Conservation (phyloP, 1,140 invertebrate species). For the Pogonognathellus flavescens region DNA sequence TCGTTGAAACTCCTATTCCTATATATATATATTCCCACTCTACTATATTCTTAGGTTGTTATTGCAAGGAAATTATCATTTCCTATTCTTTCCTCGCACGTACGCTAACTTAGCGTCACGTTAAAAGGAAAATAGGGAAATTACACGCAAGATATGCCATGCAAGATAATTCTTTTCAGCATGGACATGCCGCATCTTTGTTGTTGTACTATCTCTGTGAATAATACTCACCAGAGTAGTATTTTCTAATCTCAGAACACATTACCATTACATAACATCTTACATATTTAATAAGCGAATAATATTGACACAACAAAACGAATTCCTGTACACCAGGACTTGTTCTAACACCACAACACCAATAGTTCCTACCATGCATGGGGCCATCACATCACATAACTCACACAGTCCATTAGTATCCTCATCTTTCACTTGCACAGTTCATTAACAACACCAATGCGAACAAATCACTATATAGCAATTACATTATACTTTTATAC, state of each 20-base stretch:
- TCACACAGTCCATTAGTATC: slow-evolving; percentile 26
- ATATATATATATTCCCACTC: no score
- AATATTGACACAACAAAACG: slow-evolving; percentile 19
- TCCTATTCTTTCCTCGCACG: no score
- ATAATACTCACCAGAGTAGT: not conserved
- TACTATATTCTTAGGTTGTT: no score
- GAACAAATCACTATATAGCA: slow-evolving; percentile 3
- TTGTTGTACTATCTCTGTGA: not conserved
- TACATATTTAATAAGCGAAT: slow-evolving; percentile 37
- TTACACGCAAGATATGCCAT: not conserved
- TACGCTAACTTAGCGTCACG: not conserved
- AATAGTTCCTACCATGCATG: no score
- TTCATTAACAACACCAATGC: slow-evolving; percentile 9
- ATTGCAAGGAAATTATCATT: no score
- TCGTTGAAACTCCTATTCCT: no score
- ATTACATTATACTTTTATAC: not conserved
- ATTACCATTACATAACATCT: not conserved
- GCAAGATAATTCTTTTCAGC: not conserved
- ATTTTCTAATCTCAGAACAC: no score
- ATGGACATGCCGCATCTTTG: not conserved
- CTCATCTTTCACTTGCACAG: slow-evolving; percentile 26
- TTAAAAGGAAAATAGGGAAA: slow-evolving; percentile 7
- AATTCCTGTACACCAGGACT: not conserved
- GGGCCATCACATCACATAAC: slow-evolving; percentile 7
- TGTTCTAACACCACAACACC: no score